Base-by-base conservation (phyloP, 2,113 vertebrate species). In the Leptodactylus fuscus region DNA sequence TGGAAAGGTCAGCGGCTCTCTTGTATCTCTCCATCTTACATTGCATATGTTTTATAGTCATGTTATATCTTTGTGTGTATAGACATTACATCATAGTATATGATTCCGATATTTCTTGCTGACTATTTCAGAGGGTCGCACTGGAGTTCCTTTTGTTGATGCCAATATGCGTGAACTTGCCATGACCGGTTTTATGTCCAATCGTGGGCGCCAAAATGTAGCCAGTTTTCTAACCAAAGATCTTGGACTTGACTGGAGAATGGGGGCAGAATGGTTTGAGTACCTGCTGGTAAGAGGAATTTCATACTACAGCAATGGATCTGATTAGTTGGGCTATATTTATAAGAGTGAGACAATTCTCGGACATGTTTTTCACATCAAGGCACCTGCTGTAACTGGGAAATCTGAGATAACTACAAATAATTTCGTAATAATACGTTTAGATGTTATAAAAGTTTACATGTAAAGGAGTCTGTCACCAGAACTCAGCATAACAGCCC, bases 191-290 rank as follows among this genome's bases (percentile, higher is more conserved):
- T 97, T 96, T 87, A 95, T 96, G 94, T 95, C 95, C 44, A 96
- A 95, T 91, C 92, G 95, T 87, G 96, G 95, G 81, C 88, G 94
- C 6, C 94, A 96, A 87, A 96, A 96, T 0, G 94, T 96, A 0
- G 93, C 95, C 73, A 96, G 96, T 88, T 96, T 96, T 82, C 94
- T 96, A 84, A 95, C 94, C 32, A 96, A 96, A 87, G 95, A 96
- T 88, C 89, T 96, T 88, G 92, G 93, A 0, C 90, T 96, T 69
- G 95, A 96, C 87, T 96, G 95, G 95, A 94, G 95, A 89, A 92
- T 95, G 93, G 95, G 95, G 13, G 95, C 96, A 0, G 95, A 96
- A 77, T 95, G 93, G 95, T 97, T 97, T 2, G 91, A 96, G 27
- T 93, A 92, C 78, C 88, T 96, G 4, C 89, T 96, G 92, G 95